Evolutionary conservation across 2,888 invertebrate species (phyloP).

Genomic region (Tromatobia lineatoria): DNA sequence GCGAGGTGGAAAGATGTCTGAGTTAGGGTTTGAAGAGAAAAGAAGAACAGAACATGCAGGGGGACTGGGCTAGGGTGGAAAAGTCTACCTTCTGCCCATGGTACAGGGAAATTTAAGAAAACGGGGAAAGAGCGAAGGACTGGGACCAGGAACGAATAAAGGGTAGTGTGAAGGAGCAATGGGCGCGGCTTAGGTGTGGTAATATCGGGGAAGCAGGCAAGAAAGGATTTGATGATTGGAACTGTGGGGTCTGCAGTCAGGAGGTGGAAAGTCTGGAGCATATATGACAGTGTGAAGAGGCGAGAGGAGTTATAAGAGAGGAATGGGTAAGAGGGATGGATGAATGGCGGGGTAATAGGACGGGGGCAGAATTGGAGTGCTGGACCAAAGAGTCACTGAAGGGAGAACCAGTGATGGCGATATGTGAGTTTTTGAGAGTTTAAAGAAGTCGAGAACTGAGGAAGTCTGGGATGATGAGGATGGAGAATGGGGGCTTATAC

Average conservation of each 20-base stretch:
- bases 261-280: neutral
- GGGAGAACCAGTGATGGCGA: neutral
- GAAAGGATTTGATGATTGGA: neutral
- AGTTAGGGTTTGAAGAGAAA: neutral
- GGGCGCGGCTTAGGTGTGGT: constrained; percentile 10
- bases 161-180: neutral
- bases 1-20: neutral
- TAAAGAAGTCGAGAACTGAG: neutral
- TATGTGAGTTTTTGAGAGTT: neutral
- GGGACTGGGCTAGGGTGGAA: neutral
- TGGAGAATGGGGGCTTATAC: neutral
- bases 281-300: neutral
- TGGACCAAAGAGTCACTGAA: neutral
- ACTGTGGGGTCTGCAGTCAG: neutral
- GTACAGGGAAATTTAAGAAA: neutral
- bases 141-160: neutral
- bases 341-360: neutral
- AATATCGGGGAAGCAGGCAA: neutral
- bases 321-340: constrained; percentile 3
- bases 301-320: constrained; percentile 5
- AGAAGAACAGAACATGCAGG: constrained; percentile 1
- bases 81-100: constrained; percentile 6
- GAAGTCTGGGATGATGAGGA: neutral
- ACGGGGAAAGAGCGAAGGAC: constrained; percentile 2
- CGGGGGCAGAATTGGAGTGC: neutral